A percentile compares a stretch with the other conserved stretches of the same genome.
These are phyloP conservation scores for Percopsis omiscomaycus DNA, from an alignment of 2,797 vertebrate species.

Conservation along the genomic window DNA sequence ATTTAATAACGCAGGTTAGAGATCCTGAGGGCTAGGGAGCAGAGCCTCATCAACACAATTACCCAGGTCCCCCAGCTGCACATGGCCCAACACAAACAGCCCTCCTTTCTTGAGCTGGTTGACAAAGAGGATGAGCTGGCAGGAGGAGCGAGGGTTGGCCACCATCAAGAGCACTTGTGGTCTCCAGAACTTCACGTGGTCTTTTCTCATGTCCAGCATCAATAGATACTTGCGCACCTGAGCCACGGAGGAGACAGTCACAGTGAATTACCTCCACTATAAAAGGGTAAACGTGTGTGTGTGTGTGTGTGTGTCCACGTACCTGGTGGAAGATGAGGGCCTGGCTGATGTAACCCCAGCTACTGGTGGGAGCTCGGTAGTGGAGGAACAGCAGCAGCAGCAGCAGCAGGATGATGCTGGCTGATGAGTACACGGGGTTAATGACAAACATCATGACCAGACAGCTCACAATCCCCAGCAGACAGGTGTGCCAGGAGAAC, in stretches of 20 bases:
- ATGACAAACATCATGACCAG: constrained; percentile 95
- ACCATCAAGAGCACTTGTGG: constrained; percentile 96
- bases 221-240: constrained; percentile 96
- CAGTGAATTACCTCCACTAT: too few species aligned
- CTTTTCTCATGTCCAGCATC: constrained; percentile 94
- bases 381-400: constrained; percentile 88
- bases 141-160: constrained; percentile 89
- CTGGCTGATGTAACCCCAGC: constrained; percentile 96
- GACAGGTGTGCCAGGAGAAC: constrained; percentile 92
- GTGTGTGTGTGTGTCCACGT: constrained; percentile 1
- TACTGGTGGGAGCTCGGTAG: constrained; percentile 87
- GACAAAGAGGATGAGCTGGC: constrained; percentile 91
- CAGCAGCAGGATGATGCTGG: constrained; percentile 85
- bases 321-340: constrained; percentile 95
- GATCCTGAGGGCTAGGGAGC: constrained; percentile 3
- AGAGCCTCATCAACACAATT: constrained; percentile 38
- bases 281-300: background rate
- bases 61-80: constrained; percentile 95
- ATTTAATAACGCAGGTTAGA: constrained; percentile 34
- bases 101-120: constrained; percentile 98
- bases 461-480: constrained; percentile 88
- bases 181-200: constrained; percentile 98
- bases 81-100: constrained; percentile 91
- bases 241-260: background rate
- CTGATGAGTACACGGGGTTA: constrained; percentile 86